Base-by-base conservation (phyloP, 2,888 invertebrate genomes). In the Cepaea hortensis region DNA sequence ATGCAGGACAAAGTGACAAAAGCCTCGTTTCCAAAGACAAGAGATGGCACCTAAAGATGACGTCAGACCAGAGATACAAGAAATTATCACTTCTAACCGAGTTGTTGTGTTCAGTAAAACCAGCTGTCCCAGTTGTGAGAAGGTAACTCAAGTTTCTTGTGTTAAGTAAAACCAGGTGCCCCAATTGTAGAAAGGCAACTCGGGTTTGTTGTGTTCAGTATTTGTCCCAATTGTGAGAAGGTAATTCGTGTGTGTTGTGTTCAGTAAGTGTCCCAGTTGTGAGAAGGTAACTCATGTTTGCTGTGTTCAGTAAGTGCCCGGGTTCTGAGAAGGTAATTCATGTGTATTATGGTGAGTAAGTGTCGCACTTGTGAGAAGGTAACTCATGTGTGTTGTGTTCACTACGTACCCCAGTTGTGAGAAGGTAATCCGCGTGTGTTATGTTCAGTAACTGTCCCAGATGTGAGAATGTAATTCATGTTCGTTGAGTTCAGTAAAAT, bases 21-120 rank as follows among this genome's bases (percentile, higher is more conserved):
- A 55, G 7, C 7, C 55, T 55, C 7, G 55, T 55, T 55, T 55
- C 55, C 55, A 55, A 55, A 6, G 0, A 77, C 18, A 9, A 84
- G 55, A 61, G 15, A 84, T 93, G 93, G 91, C 92, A 65, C 93
- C 93, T 4, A 83, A 90, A 3, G 79, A 48, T 13, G 73, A 73
- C 23, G 65, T 91, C 7, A 91, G 91, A 84, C 88, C 90, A 13
- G 85, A 90, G 23, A 89, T 94, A 50, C 88, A 91, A 81, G 91
- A 93, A 46, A 90, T 93, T 48, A 93, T 95, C 72, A 90, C 91
- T 11, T 88, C 90, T 15, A 94, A 95, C 88, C 92, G 92, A 84
- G 95, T 95, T 48, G 93, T 95, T 92, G 91, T 95, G 35, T 95
- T 95, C 91, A 95, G 95, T 90, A 95, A 95, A 90, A 93, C 95